These are phyloP conservation scores for Rafetus swinhoei DNA, from an alignment of 2,113 vertebrate species.

Conservation along the genomic window DNA sequence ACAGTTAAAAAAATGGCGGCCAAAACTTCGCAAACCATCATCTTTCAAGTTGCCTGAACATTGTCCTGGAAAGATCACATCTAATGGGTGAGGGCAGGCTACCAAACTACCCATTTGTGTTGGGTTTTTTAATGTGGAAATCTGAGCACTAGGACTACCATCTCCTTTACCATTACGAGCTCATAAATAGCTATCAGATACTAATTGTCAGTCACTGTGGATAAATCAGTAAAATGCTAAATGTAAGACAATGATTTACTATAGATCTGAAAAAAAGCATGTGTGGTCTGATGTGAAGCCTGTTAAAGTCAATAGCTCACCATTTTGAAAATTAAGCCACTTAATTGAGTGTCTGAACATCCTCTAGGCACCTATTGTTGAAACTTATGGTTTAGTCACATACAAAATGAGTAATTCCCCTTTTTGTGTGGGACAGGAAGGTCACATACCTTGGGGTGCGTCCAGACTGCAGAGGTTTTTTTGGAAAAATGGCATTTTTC, in stretches of 20 bases:
- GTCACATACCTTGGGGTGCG: background rate
- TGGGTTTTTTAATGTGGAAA: accelerated
- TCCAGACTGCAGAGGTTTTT: too few species aligned
- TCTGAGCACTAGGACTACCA: accelerated
- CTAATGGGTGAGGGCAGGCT: background rate
- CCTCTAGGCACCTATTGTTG: background rate
- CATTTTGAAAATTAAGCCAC: background rate
- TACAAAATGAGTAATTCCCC: background rate
- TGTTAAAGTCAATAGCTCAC: background rate
- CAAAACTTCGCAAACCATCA: background rate
- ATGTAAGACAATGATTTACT: background rate
- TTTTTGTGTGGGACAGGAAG: background rate
- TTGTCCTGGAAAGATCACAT: background rate
- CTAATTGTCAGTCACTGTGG: background rate
- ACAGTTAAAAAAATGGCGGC: background rate
- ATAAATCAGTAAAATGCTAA: background rate
- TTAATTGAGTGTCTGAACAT: background rate
- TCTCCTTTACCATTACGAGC: background rate
- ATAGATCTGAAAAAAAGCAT: background rate
- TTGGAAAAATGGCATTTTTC: too few species aligned
- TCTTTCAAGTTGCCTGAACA: accelerated
- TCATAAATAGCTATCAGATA: conserved; percentile 13
- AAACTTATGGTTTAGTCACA: background rate
- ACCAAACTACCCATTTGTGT: accelerated
- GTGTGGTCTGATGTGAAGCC: background rate